Conservation (phyloP, 2,797 vertebrate species). For the Pangasius djambal region DNA sequence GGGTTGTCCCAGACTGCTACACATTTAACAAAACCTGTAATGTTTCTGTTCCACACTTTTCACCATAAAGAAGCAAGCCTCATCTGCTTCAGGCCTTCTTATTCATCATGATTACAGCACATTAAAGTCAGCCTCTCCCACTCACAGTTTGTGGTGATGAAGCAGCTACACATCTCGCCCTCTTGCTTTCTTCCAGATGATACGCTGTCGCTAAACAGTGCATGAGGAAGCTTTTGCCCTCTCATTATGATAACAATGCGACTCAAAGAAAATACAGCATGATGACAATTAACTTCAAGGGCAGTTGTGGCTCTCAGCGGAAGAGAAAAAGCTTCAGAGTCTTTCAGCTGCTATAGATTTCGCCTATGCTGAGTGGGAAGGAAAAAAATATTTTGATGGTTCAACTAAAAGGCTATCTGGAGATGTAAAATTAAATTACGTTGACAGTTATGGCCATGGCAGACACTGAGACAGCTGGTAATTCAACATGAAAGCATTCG, state of each 20-base stretch:
- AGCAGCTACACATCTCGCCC: conserved; percentile 13
- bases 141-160: conserved; percentile 1
- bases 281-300: conserved; percentile 73
- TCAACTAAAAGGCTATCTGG: conserved; percentile 64
- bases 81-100: background rate
- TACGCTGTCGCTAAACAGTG: conserved; percentile 64
- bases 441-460: conserved; percentile 49
- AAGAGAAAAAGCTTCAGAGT: conserved; percentile 17
- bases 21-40: background rate
- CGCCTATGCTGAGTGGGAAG: conserved; percentile 64
- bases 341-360: conserved; percentile 3
- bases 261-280: conserved; percentile 62
- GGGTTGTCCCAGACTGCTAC: background rate
- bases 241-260: conserved; percentile 60
- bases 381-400: conserved; percentile 67
- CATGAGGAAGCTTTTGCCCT: conserved; percentile 66
- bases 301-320: conserved; percentile 54
- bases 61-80: background rate
- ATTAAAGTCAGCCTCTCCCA: conserved; percentile 3
- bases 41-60: background rate
- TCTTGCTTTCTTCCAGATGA: conserved; percentile 29
- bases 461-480: conserved; percentile 8
- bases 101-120: conserved; percentile 10
- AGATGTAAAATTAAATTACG: conserved; percentile 62
- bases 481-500: conserved; percentile 22